Evolutionary conservation across 2,113 vertebrate species (phyloP).

Genomic region (Sitta europaea): DNA sequence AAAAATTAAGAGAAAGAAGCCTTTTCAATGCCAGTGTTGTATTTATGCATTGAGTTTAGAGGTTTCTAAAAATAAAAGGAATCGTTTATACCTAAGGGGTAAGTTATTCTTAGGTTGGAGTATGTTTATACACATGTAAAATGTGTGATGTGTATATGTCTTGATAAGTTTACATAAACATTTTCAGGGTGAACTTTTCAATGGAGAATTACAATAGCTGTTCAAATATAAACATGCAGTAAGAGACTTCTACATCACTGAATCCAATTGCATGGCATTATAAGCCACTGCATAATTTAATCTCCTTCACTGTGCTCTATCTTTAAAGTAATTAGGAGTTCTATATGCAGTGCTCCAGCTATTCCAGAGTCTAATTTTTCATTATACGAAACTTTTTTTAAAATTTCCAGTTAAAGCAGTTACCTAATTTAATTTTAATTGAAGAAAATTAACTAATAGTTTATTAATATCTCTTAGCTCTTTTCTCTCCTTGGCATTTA

Average conservation of each 20-base stretch:
- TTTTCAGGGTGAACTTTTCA: neutral
- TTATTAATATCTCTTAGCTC: neutral
- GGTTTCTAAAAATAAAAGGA: neutral
- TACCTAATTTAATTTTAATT: constrained; percentile 24
- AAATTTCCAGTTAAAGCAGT: neutral
- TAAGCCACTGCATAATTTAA: constrained; percentile 12
- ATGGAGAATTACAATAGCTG: neutral
- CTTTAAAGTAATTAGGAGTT: constrained; percentile 26
- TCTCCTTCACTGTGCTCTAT: neutral
- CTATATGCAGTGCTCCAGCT: constrained; percentile 6
- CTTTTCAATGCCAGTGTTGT: neutral
- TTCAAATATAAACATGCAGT: neutral
- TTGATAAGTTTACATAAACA: neutral
- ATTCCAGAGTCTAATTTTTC: constrained; percentile 21
- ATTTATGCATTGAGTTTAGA: neutral
- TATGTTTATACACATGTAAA: neutral
- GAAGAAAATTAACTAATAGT: constrained; percentile 13
- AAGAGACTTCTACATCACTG: neutral
- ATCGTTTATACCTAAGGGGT: neutral
- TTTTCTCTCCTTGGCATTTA: neutral
- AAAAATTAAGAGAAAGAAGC: neutral
- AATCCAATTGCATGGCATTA: neutral
- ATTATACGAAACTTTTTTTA: neutral
- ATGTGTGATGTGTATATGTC: neutral
- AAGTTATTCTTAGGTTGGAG: neutral